A percentile compares a stretch with the other conserved stretches of the same genome.
Evolutionary conservation across 1,140 invertebrate genomes (phyloP).

Genomic region (Drosophila repletoides): DNA sequence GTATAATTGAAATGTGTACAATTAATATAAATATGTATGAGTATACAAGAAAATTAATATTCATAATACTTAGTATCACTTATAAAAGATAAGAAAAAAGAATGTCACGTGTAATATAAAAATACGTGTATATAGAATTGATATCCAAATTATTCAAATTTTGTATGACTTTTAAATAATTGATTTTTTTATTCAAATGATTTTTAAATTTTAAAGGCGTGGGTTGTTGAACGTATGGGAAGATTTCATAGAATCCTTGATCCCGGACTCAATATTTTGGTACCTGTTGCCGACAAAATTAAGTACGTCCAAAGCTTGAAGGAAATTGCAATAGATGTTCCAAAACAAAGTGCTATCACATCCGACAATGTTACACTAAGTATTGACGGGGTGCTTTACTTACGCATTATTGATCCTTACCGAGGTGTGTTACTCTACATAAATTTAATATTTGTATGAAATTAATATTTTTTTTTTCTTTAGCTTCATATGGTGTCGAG

Average conservation of each 20-base stretch:
- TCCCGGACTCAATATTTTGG: slow-evolving; percentile 96
- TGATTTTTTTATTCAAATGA: too few relatives aligned
- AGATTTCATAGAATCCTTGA: slow-evolving; percentile 96
- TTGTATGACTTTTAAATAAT: too few relatives aligned
- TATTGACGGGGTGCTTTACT: slow-evolving; percentile 98
- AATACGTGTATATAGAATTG: too few relatives aligned
- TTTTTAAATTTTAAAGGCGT: too few relatives aligned
- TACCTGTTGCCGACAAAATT: slow-evolving; percentile 96
- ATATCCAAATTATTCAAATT: too few relatives aligned
- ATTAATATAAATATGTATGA: too few relatives aligned
- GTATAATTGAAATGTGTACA: too few relatives aligned
- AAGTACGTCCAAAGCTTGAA: slow-evolving; percentile 99
- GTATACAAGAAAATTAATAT: too few relatives aligned
- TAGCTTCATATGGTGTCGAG: slow-evolving; percentile 98
- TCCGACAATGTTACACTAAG: slow-evolving; percentile 98
- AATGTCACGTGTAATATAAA: too few relatives aligned
- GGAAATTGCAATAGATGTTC: slow-evolving; percentile 99
- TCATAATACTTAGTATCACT: too few relatives aligned
- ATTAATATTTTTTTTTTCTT: slow-evolving; percentile 19
- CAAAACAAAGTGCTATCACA: slow-evolving; percentile 99
- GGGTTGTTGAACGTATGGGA: slow-evolving; percentile 99
- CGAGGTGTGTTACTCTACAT: slow-evolving; percentile 70
- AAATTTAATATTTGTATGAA: not conserved
- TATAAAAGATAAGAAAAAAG: too few relatives aligned
- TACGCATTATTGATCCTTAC: slow-evolving; percentile 96